A percentile compares a stretch with the other conserved stretches of the same genome.
Conservation (phyloP, 1,140 invertebrate species). For the Ips typographus region DNA sequence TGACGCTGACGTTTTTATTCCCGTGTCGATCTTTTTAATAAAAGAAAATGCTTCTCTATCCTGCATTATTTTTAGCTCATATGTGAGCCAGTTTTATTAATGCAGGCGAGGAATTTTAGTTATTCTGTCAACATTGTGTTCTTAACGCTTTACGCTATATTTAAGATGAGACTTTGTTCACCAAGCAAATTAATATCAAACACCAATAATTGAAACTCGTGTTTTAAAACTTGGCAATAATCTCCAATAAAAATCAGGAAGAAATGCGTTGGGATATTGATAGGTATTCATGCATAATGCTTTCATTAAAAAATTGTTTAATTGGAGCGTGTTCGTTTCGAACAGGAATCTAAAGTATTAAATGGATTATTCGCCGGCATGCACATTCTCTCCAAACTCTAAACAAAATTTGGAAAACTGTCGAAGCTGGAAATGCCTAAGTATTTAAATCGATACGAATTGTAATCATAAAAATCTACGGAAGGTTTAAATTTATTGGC, state of each 20-base stretch:
- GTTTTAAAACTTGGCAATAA: constrained; percentile 20
- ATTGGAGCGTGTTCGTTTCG: background rate
- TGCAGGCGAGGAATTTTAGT: background rate
- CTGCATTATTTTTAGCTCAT: constrained; percentile 19
- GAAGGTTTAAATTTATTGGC: constrained; percentile 25
- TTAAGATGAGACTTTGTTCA: no score
- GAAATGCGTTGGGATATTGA: background rate
- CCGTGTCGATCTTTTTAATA: constrained; percentile 33
- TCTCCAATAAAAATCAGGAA: constrained; percentile 16
- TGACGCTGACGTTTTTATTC: constrained; percentile 20
- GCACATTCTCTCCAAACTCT: background rate
- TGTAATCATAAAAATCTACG: constrained; percentile 22
- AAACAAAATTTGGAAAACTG: background rate
- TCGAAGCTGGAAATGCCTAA: constrained; percentile 2
- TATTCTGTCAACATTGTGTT: no score
- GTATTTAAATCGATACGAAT: constrained; percentile 23
- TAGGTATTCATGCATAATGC: constrained; percentile 1
- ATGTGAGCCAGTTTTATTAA: constrained; percentile 25
- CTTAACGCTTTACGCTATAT: no score
- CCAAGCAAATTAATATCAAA: no score
- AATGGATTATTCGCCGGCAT: background rate
- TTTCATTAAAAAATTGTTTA: constrained; percentile 8
- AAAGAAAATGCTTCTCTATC: constrained; percentile 24
- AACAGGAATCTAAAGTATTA: background rate
- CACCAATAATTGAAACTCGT: background rate